A percentile compares a stretch with the other conserved stretches of the same genome.
Evolutionary conservation across 2,888 invertebrate genomes (phyloP).

Genomic region (Germaria angustata): DNA sequence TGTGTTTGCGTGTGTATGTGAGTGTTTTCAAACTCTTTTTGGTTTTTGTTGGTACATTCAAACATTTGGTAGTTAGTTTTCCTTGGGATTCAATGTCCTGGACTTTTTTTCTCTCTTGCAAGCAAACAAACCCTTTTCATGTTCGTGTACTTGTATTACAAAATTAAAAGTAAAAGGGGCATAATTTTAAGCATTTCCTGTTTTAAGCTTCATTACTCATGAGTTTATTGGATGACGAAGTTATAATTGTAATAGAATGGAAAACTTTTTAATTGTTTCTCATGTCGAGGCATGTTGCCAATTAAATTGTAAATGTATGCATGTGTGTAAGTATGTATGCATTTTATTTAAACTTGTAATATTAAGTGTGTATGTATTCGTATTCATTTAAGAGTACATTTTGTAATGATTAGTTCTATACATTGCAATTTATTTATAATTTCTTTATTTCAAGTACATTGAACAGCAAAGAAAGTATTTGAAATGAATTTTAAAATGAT

Average conservation of each 20-base stretch:
- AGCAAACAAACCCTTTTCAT: conserved; percentile 38
- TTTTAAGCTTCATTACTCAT: conserved; percentile 60
- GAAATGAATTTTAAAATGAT: not conserved
- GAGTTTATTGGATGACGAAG: conserved; percentile 46
- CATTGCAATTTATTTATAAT: conserved; percentile 1
- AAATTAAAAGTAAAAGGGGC: not conserved
- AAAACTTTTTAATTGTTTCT: conserved; percentile 57
- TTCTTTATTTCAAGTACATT: conserved; percentile 19
- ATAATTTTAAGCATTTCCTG: conserved; percentile 57
- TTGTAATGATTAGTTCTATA: not conserved
- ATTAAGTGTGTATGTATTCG: not conserved
- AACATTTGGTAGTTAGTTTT: conserved; percentile 46
- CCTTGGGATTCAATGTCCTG: conserved; percentile 7
- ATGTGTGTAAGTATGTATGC: not conserved
- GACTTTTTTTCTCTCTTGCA: not conserved
- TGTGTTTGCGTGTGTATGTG: not conserved
- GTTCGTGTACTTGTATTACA: conserved; percentile 4
- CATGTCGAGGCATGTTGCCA: conserved; percentile 56
- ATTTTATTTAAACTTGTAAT: not conserved
- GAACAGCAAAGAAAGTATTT: conserved; percentile 1
- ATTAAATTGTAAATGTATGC: conserved; percentile 31
- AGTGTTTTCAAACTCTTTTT: not conserved
- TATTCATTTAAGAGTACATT: not conserved
- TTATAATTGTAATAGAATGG: conserved; percentile 19
- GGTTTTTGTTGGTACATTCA: not conserved